Evolutionary conservation across 2,888 invertebrate genomes (phyloP).

Genomic region (Agriopis leucophaearia): DNA sequence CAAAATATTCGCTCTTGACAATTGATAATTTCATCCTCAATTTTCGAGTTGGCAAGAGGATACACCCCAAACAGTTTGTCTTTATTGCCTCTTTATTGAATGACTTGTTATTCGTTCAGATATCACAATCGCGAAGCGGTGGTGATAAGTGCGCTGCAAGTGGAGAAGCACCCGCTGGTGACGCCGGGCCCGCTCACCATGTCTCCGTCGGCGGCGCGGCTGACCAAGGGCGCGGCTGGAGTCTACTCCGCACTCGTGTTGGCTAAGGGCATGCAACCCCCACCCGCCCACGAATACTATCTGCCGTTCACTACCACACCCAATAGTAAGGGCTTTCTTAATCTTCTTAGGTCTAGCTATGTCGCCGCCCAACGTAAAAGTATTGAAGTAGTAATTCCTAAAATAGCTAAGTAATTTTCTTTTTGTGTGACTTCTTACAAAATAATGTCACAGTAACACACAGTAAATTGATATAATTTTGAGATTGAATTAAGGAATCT

Average conservation of each 20-base stretch:
- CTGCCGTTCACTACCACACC: conserved; percentile 89
- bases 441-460: too few relatives aligned
- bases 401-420: too few relatives aligned
- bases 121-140: conserved; percentile 97
- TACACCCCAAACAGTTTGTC: too few relatives aligned
- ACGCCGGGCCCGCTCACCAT: conserved; percentile 94
- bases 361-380: background rate
- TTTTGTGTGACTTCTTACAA: too few relatives aligned
- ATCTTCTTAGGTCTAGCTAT: background rate
- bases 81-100: too few relatives aligned
- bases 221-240: background rate
- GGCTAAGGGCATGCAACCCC: conserved; percentile 78
- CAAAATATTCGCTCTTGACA: too few relatives aligned
- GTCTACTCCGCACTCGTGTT: conserved; percentile 81
- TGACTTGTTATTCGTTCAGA: conserved; percentile 75
- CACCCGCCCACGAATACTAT: conserved; percentile 85
- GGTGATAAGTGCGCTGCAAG: conserved; percentile 96
- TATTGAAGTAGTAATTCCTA: too few relatives aligned
- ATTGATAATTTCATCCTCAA: too few relatives aligned
- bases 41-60: too few relatives aligned
- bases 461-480: too few relatives aligned
- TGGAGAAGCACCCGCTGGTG: conserved; percentile 96
- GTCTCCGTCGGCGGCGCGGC: conserved; percentile 86
- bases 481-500: too few relatives aligned
- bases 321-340: conserved; percentile 61